phyloP scores from a whole-genome alignment of 2,113 vertebrate species.

The rabbit (Oryctolagus cuniculus) region mOryCun1.1 NC_091448.1:24757001-24757500 shows the following conservation, averaged over 20 bases:
- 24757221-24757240: background rate
- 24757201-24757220: background rate
- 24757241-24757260: background rate
- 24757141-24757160: background rate
- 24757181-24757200: background rate
- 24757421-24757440: background rate
- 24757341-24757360: conserved; percentile 65
- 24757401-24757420: background rate
- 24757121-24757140: background rate
- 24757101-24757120: background rate
- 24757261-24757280: conserved; percentile 41
- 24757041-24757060: background rate
- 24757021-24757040: background rate
- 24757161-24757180: background rate
- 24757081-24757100: background rate
- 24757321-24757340: conserved; percentile 1
- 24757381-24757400: conserved; percentile 15
- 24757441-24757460: too few species aligned
- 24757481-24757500: too few species aligned
- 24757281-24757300: conserved; percentile 30
- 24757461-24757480: too few species aligned
- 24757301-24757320: conserved; percentile 49
- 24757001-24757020: conserved; percentile 40
- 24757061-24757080: background rate
- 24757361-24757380: conserved; percentile 35